phyloP scores from a whole-genome alignment of 64 coral and sea anemone species.

The Pachyseris speciosa region DNA sequence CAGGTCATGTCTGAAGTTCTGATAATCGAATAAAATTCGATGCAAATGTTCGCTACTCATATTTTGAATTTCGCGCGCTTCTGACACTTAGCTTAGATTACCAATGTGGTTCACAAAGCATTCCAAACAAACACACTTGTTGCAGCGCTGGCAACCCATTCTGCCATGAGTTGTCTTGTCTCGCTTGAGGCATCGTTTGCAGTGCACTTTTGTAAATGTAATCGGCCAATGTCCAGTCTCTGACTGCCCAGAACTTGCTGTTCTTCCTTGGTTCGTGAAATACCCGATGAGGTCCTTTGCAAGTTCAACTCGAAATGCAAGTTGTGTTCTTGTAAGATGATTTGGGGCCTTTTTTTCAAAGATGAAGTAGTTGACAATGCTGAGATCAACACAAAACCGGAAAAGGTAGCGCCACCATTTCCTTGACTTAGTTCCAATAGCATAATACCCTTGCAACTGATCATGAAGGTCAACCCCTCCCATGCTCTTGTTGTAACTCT shows the following conservation, averaged over 20 bases:
- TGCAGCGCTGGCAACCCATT: conserved; percentile 1
- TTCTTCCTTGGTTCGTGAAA: conserved; percentile 2
- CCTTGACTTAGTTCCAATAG: background rate
- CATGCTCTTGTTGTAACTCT: conserved; percentile 54
- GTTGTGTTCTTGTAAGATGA: background rate
- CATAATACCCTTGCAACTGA: conserved; percentile 22
- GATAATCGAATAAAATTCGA: background rate
- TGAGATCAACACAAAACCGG: conserved; percentile 51
- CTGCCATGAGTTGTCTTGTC: background rate
- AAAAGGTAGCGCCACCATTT: conserved; percentile 61
- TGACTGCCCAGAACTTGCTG: background rate
- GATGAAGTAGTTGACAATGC: conserved; percentile 47
- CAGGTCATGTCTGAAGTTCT: background rate
- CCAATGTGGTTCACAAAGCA: conserved; percentile 2
- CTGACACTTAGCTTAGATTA: background rate
- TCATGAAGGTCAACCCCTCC: conserved; percentile 46
- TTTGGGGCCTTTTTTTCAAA: conserved; percentile 17
- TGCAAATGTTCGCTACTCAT: background rate
- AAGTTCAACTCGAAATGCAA: conserved; percentile 27
- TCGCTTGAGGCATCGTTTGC: background rate
- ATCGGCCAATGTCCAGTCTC: conserved; percentile 4
- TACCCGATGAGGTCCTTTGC: conserved; percentile 15
- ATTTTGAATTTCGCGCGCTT: conserved; percentile 1
- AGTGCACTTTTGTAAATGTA: background rate
- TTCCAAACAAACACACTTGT: background rate